phyloP scores from a whole-genome alignment of 2,888 invertebrate genomes.

The Clusia tigrina region DNA sequence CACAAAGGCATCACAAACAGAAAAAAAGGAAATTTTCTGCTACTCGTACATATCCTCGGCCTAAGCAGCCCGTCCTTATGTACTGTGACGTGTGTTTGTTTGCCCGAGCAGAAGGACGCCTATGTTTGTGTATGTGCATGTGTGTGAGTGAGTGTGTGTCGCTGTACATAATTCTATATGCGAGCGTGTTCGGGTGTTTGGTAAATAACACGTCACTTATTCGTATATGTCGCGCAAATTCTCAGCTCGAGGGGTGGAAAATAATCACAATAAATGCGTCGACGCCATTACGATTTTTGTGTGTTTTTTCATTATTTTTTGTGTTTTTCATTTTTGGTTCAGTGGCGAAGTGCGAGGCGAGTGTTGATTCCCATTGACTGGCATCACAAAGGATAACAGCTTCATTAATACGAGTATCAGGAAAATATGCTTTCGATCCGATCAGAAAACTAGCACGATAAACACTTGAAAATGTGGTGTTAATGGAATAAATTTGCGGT shows the following conservation, averaged over 20 bases:
- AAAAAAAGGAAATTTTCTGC: neutral
- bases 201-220: conserved; percentile 63
- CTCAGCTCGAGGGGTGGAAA: conserved; percentile 47
- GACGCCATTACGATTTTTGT: no score
- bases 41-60: neutral
- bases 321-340: no score
- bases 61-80: neutral
- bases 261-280: conserved; percentile 23
- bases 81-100: neutral
- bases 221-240: conserved; percentile 33
- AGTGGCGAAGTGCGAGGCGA: no score
- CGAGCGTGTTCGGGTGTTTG: conserved; percentile 50
- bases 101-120: neutral
- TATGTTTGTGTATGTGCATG: conserved; percentile 16
- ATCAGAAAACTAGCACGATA: no score
- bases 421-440: no score
- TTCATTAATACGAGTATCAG: no score
- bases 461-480: no score
- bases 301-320: no score
- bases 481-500: no score
- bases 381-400: no score
- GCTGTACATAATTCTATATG: conserved; percentile 10
- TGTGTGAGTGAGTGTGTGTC: neutral
- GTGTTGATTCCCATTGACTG: no score
- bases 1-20: neutral